Conservation (phyloP, 2,888 invertebrate genomes). For the Zaprionus obscuricornis region DNA sequence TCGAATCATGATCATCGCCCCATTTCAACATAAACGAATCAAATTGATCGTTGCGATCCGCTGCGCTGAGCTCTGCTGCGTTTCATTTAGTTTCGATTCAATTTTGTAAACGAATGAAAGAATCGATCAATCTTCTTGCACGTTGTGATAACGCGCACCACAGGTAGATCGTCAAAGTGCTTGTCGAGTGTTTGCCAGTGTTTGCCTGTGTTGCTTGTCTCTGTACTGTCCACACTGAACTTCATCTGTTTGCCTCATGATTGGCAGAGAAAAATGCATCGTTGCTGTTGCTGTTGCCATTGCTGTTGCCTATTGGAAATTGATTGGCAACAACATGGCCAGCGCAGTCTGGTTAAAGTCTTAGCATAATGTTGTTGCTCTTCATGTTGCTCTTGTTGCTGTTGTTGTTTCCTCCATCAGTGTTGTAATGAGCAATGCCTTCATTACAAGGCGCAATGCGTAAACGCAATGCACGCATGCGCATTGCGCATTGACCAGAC, state of each 20-base stretch:
- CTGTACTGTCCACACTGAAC: constrained; percentile 80
- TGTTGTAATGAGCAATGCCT: constrained; percentile 75
- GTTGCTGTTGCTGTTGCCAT: neutral
- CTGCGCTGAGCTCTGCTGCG: too few species aligned
- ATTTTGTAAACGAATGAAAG: constrained; percentile 25
- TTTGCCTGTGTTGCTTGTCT: constrained; percentile 58
- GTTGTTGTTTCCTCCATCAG: constrained; percentile 36
- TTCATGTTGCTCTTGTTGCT: constrained; percentile 1
- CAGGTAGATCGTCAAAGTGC: constrained; percentile 39
- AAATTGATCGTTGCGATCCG: constrained; percentile 8
- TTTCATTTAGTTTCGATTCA: too few species aligned
- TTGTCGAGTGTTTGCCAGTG: neutral
- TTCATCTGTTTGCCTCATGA: constrained; percentile 76
- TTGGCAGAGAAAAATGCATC: constrained; percentile 64
- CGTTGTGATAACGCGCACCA: constrained; percentile 66
- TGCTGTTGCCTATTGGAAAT: constrained; percentile 58
- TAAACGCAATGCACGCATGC: constrained; percentile 76
- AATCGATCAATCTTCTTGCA: constrained; percentile 60
- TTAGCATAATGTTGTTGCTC: constrained; percentile 5
- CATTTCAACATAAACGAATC: constrained; percentile 17
- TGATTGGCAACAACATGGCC: constrained; percentile 79
- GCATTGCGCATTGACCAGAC: constrained; percentile 55
- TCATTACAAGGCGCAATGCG: constrained; percentile 75
- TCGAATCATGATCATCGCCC: constrained; percentile 64
- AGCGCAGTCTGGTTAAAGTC: constrained; percentile 45